Conservation (phyloP, 2,888 invertebrate genomes). For the Neocrepidodera transversa region DNA sequence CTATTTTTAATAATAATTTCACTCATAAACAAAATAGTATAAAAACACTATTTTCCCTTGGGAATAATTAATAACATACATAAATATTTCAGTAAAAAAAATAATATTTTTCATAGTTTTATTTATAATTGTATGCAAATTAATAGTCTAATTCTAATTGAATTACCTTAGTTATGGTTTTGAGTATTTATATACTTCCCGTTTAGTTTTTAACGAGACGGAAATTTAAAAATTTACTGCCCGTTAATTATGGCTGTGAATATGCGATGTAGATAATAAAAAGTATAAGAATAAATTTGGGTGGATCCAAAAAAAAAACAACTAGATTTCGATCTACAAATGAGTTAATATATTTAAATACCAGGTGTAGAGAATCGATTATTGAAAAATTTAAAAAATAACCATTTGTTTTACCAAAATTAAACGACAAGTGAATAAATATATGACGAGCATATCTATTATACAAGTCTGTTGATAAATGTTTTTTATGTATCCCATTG, state of each 20-base stretch:
- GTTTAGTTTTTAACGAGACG: constrained; percentile 17
- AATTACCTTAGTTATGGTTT: constrained; percentile 43
- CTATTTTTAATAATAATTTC: too few species aligned
- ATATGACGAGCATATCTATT: constrained; percentile 31
- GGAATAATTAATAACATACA: too few species aligned
- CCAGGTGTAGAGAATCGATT: neutral
- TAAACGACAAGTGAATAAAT: constrained; percentile 32
- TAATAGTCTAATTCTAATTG: constrained; percentile 42
- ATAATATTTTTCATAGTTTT: neutral
- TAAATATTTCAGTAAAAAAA: too few species aligned
- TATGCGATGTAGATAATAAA: neutral
- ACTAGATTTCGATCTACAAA: neutral
- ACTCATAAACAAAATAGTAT: too few species aligned
- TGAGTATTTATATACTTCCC: constrained; percentile 34
- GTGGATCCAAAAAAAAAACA: neutral
- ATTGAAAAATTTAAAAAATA: constrained; percentile 21
- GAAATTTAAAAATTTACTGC: neutral
- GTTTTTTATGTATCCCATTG: constrained; percentile 43
- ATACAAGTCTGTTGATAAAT: constrained; percentile 35
- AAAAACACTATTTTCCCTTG: too few species aligned
- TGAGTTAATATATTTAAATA: neutral
- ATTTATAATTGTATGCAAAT: constrained; percentile 44
- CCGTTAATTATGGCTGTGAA: constrained; percentile 1
- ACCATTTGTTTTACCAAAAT: constrained; percentile 1
- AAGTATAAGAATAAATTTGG: neutral